Percentiles rank a stretch among this genome's conserved stretches.
These are phyloP conservation scores for Synergus japonicus DNA, from an alignment of 2,888 invertebrate species.

Conservation along the genomic window DNA sequence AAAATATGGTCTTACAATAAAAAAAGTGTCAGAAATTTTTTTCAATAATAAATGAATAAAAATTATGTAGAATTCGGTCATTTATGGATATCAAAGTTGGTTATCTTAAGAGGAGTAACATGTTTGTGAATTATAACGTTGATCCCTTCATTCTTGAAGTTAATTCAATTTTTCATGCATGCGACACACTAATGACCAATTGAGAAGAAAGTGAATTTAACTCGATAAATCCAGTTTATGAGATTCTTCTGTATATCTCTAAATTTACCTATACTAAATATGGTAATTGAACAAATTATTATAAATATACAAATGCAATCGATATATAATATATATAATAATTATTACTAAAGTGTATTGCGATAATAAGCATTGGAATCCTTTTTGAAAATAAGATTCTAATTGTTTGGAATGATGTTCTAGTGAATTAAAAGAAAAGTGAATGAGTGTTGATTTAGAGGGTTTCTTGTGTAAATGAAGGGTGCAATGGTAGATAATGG, in stretches of 20 bases:
- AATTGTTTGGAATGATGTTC: background rate
- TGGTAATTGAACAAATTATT: too few relatives aligned
- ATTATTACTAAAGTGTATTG: background rate
- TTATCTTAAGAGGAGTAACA: background rate
- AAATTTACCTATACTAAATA: too few relatives aligned
- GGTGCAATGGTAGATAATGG: background rate
- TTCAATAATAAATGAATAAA: background rate
- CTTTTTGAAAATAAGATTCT: background rate
- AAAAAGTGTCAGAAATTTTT: background rate
- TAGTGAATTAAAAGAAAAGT: background rate
- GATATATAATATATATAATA: background rate
- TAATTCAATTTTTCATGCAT: slow-evolving; percentile 20
- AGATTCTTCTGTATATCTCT: background rate
- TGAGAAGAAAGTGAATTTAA: background rate
- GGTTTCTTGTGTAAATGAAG: background rate
- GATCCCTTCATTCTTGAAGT: slow-evolving; percentile 5
- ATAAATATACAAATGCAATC: too few relatives aligned
- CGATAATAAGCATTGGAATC: background rate
- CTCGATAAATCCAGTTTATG: slow-evolving; percentile 19
- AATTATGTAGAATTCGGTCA: background rate
- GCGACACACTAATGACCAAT: slow-evolving; percentile 8
- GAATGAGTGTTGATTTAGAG: background rate
- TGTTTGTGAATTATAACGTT: background rate
- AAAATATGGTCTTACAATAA: background rate
- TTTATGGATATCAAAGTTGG: background rate